Evolutionary conservation across 2,888 invertebrate genomes (phyloP), one percentile per base, ranked within the genome.

Genomic region (Ophraella communa): DNA sequence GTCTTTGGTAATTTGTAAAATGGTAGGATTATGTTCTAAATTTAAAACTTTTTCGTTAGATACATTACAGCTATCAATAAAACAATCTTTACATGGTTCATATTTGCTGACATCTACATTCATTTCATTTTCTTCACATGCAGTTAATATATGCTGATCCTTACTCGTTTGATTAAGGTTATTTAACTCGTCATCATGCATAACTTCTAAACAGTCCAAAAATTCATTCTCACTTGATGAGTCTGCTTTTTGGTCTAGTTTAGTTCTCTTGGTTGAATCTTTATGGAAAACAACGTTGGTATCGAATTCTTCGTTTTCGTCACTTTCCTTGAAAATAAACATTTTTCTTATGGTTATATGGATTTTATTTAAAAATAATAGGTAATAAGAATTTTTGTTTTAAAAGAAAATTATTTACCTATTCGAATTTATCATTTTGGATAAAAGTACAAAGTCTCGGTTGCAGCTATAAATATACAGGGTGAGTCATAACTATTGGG

Each of bases 181-280:
- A 62, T 64, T 66, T 47, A 67, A 56, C 65, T 63, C 63, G 58
- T 62, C 66, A 65, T 71, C 78, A 77, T 78, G 77, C 76, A 75
- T 67, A 56, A 71, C 63, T 63, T 76, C 77, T 71, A 76, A 67
- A 45, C 76, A 74, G 72, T 81, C 80, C 69, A 76, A 71, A 78
- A 80, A 81, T 66, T 81, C 81, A 33, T 69, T 76, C 75, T 80
- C 81, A 77, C 80, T 80, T 71, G 79, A 79, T 55, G 72, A 71
- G 7, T 75, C 71, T 64, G 73, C 64, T 20, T 73, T 73, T 52
- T 70, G 58, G 18, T 62, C 42, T 11, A 73, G 64, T 39, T 71
- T 67, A 14, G 70, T 67, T 35, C 69, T 60, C 65, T 70, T 71
- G 23, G 70, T 67, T 64, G 73, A 66, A 60, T 76, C 76, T 63